These are phyloP conservation scores for Myoxocephalus aenaeus DNA, from an alignment of 2,797 vertebrate genomes.

Conservation along the genomic window DNA sequence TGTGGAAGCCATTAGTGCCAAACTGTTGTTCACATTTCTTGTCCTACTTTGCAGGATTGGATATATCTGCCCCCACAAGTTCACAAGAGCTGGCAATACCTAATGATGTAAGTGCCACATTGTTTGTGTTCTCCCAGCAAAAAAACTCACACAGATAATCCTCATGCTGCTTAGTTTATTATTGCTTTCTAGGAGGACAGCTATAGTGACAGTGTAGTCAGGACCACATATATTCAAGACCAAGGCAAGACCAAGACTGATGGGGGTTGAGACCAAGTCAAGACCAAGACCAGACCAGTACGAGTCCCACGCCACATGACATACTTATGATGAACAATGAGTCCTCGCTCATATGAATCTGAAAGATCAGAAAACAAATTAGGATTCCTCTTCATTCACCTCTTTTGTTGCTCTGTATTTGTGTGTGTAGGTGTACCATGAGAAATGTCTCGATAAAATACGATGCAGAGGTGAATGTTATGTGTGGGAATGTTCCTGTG, in stretches of 20 bases:
- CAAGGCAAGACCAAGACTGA: not conserved
- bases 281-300: not conserved
- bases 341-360: not conserved
- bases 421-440: not conserved
- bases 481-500: not conserved
- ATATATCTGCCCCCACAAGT: slow-evolving; percentile 89
- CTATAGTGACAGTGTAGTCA: slow-evolving; percentile 18
- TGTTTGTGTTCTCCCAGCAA: slow-evolving; percentile 55
- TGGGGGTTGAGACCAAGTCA: not conserved
- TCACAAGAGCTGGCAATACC: slow-evolving; percentile 96
- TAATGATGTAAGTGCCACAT: slow-evolving; percentile 91
- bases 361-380: not conserved
- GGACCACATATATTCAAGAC: not conserved
- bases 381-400: not conserved
- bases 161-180: slow-evolving; percentile 38
- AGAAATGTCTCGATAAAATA: not conserved
- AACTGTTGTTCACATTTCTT: slow-evolving; percentile 75
- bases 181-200: slow-evolving; percentile 44
- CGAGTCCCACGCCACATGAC: not conserved
- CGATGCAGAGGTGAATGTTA: not conserved
- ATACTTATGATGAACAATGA: not conserved
- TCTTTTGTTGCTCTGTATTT: not conserved
- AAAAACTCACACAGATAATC: slow-evolving; percentile 44
- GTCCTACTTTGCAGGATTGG: slow-evolving; percentile 89
- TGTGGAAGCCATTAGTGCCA: slow-evolving; percentile 66